Evolutionary conservation across 1,140 invertebrate genomes (phyloP).

Genomic region (Drosophila kikkawai): DNA sequence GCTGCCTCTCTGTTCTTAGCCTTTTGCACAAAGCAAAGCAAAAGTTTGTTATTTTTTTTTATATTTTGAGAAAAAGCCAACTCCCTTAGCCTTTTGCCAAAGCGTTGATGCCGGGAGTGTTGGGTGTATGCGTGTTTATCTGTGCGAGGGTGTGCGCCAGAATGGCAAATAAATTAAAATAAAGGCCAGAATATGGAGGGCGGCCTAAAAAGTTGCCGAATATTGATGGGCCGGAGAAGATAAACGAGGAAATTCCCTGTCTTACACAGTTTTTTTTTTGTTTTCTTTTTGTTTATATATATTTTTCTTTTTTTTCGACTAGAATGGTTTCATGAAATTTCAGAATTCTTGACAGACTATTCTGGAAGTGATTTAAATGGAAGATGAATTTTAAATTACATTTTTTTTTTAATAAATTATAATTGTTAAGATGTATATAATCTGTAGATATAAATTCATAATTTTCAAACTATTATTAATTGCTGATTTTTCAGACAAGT

Average conservation of each 20-base stretch:
- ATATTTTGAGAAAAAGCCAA: conserved; percentile 60
- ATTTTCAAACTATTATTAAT: not conserved
- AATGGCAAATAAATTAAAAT: conserved; percentile 80
- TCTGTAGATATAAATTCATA: not conserved
- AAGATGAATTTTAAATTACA: not conserved
- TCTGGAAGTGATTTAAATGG: not conserved
- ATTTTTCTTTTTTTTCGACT: not conserved
- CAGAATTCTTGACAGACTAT: not conserved
- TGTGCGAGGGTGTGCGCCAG: conserved; percentile 26
- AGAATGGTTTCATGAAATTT: conserved; percentile 13
- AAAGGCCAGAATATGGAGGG: conserved; percentile 62
- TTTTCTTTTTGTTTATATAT: conserved; percentile 24
- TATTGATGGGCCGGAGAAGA: conserved; percentile 39
- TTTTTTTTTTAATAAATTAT: not conserved
- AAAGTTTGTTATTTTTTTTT: conserved; percentile 60
- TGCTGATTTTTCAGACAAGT: not conserved
- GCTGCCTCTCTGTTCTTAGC: conserved; percentile 42
- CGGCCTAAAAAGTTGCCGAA: conserved; percentile 51
- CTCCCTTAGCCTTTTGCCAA: conserved; percentile 67
- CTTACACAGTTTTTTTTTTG: conserved; percentile 10
- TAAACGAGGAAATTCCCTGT: conserved; percentile 40
- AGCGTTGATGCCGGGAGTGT: conserved; percentile 22
- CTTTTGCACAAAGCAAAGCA: conserved; percentile 74
- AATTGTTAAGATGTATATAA: not conserved
- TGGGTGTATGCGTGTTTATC: conserved; percentile 17